Percentiles rank a stretch among this genome's conserved stretches.
These are phyloP conservation scores for Chloroclysta siterata DNA, from an alignment of 2,888 invertebrate genomes.

Conservation along the genomic window DNA sequence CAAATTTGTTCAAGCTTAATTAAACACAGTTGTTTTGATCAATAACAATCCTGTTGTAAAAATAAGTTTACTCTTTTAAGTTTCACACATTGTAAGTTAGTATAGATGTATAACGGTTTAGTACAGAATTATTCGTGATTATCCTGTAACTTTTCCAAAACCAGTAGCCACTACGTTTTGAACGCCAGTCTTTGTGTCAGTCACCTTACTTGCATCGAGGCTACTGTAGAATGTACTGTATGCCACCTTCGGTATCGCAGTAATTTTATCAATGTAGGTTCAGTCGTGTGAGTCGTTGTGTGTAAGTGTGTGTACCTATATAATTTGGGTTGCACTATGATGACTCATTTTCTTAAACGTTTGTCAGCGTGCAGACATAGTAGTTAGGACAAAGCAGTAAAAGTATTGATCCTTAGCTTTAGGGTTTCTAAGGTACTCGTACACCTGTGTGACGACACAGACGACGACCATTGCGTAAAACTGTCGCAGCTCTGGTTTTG, in stretches of 20 bases:
- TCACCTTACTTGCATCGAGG: slow-evolving; percentile 23
- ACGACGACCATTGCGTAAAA: background rate
- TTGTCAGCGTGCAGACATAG: background rate
- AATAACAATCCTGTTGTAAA: too few relatives aligned
- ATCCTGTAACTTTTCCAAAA: slow-evolving; percentile 12
- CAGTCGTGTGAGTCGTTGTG: background rate
- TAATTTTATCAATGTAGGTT: slow-evolving; percentile 3
- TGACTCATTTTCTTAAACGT: background rate
- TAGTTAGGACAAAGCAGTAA: background rate
- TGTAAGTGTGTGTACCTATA: background rate
- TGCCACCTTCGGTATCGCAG: slow-evolving; percentile 20
- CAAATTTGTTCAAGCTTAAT: too few relatives aligned
- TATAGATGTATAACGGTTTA: too few relatives aligned
- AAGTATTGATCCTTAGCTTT: background rate
- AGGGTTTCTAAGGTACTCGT: background rate
- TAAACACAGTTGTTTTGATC: too few relatives aligned
- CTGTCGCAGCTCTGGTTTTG: slow-evolving; percentile 11
- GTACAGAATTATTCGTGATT: background rate
- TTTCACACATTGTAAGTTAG: too few relatives aligned
- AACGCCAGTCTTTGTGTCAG: slow-evolving; percentile 15
- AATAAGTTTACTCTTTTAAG: too few relatives aligned
- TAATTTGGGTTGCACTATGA: background rate
- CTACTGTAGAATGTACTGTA: slow-evolving; percentile 42
- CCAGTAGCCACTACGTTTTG: slow-evolving; percentile 1
- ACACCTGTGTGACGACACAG: background rate